A percentile compares a stretch with the other conserved stretches of the same genome.
Conservation (phyloP, 1,140 invertebrate genomes). For the Ctenoplectra terminalis region DNA sequence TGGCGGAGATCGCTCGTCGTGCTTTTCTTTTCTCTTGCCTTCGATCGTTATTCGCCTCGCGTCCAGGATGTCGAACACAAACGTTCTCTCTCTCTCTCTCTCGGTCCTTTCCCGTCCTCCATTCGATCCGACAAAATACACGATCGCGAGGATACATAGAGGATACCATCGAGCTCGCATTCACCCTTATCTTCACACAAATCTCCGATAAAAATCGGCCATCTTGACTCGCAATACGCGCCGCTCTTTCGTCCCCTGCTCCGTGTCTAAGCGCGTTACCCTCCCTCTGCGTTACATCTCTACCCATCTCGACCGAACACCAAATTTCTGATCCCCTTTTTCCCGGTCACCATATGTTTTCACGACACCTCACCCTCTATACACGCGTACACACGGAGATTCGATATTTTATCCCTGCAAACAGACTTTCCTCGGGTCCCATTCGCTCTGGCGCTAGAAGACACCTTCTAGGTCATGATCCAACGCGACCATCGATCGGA, state of each 20-base stretch:
- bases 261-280: conserved; percentile 6
- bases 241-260: background rate
- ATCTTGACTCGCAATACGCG: background rate
- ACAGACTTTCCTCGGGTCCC: background rate
- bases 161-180: too few relatives aligned
- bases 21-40: background rate
- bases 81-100: background rate
- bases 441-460: background rate
- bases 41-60: conserved; percentile 23
- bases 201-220: background rate
- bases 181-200: too few relatives aligned
- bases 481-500: conserved; percentile 1
- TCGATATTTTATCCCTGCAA: background rate
- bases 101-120: background rate
- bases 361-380: too few relatives aligned
- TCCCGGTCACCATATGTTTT: background rate
- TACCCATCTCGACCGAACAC: background rate
- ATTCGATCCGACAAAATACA: background rate
- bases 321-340: background rate
- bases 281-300: too few relatives aligned
- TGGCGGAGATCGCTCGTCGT: conserved; percentile 25
- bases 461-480: conserved; percentile 23
- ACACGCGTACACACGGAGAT: conserved; percentile 8
- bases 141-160: too few relatives aligned
- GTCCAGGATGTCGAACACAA: background rate